phyloP scores from a whole-genome alignment of 2,113 vertebrate genomes.

The Phaethornis superciliosus region DNA sequence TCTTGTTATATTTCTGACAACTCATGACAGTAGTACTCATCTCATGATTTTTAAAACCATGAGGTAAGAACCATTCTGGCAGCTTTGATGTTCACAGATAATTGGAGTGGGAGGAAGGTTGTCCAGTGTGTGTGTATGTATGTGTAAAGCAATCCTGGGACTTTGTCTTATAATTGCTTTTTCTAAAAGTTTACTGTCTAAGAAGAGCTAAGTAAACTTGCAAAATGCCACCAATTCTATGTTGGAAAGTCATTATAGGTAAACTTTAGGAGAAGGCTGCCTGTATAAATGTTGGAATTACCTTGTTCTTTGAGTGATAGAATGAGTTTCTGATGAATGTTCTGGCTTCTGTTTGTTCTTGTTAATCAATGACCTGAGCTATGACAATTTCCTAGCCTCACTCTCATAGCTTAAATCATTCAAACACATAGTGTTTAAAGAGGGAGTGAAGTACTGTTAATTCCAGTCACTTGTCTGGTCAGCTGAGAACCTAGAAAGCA shows the following conservation, averaged over 20 bases:
- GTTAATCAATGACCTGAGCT: conserved; percentile 8
- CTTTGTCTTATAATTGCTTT: neutral
- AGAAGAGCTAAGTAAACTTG: neutral
- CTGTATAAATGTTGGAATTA: neutral
- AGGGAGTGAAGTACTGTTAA: neutral
- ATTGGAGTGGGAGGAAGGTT: neutral
- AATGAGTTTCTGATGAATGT: neutral
- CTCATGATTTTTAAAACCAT: conserved; percentile 1
- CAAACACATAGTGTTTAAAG: neutral
- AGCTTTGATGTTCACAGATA: neutral
- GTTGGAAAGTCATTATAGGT: neutral
- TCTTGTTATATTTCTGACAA: conserved; percentile 45
- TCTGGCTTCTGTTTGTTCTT: conserved; percentile 26
- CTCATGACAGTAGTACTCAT: conserved; percentile 40
- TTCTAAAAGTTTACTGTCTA: neutral
- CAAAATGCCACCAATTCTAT: neutral
- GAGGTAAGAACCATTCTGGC: neutral
- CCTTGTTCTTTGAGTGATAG: neutral
- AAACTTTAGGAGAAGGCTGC: neutral
- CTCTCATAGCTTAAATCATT: neutral
- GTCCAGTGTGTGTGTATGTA: neutral
- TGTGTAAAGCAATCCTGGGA: neutral
- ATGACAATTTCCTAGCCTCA: neutral
- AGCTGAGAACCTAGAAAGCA: neutral
- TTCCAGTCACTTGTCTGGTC: neutral